A percentile compares a stretch with the other conserved stretches of the same genome.
Evolutionary conservation across 2,797 vertebrate species (phyloP).

Genomic region (Holocentrus rufus): DNA sequence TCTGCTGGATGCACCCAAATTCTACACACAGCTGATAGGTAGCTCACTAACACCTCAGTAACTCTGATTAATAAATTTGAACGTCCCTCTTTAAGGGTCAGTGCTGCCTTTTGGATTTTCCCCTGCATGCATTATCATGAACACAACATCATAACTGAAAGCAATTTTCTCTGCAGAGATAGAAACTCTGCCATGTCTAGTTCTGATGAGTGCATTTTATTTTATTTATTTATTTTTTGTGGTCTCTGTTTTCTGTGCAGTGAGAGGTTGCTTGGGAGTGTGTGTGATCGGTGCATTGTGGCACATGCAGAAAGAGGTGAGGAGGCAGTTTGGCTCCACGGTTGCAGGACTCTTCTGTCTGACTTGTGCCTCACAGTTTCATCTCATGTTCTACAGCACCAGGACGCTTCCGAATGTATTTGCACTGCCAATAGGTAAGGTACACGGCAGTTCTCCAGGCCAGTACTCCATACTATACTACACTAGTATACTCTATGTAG

Average conservation of each 20-base stretch:
- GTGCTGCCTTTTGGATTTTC: neutral
- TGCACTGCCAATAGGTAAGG: conserved; percentile 90
- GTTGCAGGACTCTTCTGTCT: conserved; percentile 89
- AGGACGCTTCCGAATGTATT: conserved; percentile 94
- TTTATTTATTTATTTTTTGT: neutral
- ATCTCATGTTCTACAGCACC: conserved; percentile 97
- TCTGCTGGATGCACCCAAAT: conserved; percentile 85
- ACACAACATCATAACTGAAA: neutral
- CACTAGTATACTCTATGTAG: too few relatives aligned
- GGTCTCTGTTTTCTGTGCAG: conserved; percentile 71
- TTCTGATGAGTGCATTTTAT: neutral
- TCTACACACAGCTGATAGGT: conserved; percentile 92
- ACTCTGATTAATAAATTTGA: neutral
- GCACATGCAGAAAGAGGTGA: conserved; percentile 88
- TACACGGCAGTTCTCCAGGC: too few relatives aligned
- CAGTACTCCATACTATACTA: too few relatives aligned
- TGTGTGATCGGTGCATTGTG: conserved; percentile 87
- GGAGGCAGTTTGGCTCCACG: conserved; percentile 89
- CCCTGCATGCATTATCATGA: neutral
- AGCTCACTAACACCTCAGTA: neutral
- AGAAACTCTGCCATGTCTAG: neutral
- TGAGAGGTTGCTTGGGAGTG: conserved; percentile 87
- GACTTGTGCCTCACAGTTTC: conserved; percentile 92
- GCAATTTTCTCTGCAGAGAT: neutral
- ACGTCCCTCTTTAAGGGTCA: neutral